phyloP scores from a whole-genome alignment of 2,888 invertebrate species.

The Aelia acuminata region DNA sequence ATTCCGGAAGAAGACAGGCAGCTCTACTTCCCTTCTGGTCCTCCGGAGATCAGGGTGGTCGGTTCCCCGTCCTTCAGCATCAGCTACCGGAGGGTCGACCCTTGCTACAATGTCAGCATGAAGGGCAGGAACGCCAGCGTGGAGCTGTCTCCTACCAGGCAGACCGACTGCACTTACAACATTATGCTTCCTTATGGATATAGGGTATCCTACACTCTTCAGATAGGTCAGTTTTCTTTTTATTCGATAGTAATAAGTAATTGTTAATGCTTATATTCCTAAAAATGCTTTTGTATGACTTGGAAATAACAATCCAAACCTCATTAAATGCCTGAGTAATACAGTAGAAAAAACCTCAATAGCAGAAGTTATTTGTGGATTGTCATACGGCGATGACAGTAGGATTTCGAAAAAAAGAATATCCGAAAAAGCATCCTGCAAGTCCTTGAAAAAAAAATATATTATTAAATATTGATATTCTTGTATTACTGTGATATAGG shows the following conservation, averaged over 20 bases:
- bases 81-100: conserved; percentile 73
- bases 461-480: background rate
- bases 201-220: conserved; percentile 73
- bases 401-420: too few species aligned
- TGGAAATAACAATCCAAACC: too few species aligned
- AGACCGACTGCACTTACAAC: conserved; percentile 78
- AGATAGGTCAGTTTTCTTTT: conserved; percentile 56
- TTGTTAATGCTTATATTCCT: too few species aligned
- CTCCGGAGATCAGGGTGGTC: conserved; percentile 67
- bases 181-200: conserved; percentile 82
- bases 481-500: background rate
- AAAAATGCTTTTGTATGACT: too few species aligned
- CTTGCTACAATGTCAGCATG: conserved; percentile 80
- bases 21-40: conserved; percentile 74
- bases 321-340: too few species aligned
- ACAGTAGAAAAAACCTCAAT: too few species aligned
- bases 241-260: too few species aligned
- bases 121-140: conserved; percentile 76
- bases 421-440: background rate
- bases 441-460: background rate
- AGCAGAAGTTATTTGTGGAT: too few species aligned
- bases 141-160: conserved; percentile 73
- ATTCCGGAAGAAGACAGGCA: conserved; percentile 74
- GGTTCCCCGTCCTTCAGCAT: conserved; percentile 72
- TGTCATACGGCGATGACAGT: too few species aligned